Conservation (phyloP, 2,797 vertebrate genomes). For the Columba guinea region DNA sequence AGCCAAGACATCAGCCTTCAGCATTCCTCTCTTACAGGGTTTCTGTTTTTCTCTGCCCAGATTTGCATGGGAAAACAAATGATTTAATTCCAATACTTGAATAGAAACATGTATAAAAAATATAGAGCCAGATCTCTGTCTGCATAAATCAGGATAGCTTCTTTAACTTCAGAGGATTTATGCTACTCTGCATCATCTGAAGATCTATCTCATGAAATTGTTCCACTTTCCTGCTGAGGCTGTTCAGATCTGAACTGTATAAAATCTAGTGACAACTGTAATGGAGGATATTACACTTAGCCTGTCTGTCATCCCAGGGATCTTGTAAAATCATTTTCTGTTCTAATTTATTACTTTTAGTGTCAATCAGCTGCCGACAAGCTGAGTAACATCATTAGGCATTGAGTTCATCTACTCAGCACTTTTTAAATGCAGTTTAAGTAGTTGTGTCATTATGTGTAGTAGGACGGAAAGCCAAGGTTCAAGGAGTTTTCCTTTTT, state of each 20-base stretch:
- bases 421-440: conserved; percentile 83
- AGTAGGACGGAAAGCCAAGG: conserved; percentile 81
- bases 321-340: conserved; percentile 83
- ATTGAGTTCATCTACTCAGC: conserved; percentile 83
- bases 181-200: conserved; percentile 31
- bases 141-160: conserved; percentile 39
- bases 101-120: conserved; percentile 47
- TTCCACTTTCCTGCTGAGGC: conserved; percentile 67
- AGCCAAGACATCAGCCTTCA: conserved; percentile 33
- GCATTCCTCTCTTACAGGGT: background rate
- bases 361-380: conserved; percentile 81
- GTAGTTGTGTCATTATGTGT: conserved; percentile 86
- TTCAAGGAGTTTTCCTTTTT: conserved; percentile 73
- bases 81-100: conserved; percentile 65
- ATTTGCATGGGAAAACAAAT: conserved; percentile 59
- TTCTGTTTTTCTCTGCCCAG: conserved; percentile 29
- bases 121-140: conserved; percentile 41
- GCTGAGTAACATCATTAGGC: conserved; percentile 81
- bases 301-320: conserved; percentile 78
- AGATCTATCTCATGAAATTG: conserved; percentile 74
- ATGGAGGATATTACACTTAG: conserved; percentile 82
- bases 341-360: conserved; percentile 88
- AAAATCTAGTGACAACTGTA: conserved; percentile 79
- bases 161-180: conserved; percentile 60
- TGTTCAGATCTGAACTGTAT: conserved; percentile 73